These are phyloP conservation scores for Diabrotica virgifera DNA, from an alignment of 1,140 invertebrate species.

Conservation along the genomic window DNA sequence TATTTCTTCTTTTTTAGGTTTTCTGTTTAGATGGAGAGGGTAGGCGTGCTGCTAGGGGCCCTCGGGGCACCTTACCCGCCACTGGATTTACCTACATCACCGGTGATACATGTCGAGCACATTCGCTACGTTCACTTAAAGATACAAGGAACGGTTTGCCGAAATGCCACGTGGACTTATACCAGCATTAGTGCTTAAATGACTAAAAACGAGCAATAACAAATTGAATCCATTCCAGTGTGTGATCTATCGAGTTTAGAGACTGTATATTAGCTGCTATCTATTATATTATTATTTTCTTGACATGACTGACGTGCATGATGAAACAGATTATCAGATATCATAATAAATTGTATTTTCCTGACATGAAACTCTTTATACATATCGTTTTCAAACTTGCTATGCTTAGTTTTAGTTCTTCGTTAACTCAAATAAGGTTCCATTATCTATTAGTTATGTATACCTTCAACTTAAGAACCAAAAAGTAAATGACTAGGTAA, in stretches of 20 bases:
- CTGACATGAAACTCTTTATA: neutral
- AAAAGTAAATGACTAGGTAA: no score
- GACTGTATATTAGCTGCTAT: conserved; percentile 44
- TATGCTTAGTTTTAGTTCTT: no score
- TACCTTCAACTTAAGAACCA: conserved; percentile 17
- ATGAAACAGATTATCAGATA: neutral
- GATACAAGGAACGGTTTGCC: conserved; percentile 42
- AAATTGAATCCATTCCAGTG: conserved; percentile 47
- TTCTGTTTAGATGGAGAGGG: conserved; percentile 61
- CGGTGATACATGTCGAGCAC: conserved; percentile 57
- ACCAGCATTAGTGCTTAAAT: conserved; percentile 36
- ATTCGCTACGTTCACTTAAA: conserved; percentile 40
- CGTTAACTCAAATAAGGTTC: neutral
- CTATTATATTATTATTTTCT: conserved; percentile 27
- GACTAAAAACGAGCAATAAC: conserved; percentile 33
- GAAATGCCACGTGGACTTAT: conserved; percentile 38
- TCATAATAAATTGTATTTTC: neutral
- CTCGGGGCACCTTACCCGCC: conserved; percentile 64
- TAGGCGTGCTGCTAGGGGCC: conserved; percentile 54
- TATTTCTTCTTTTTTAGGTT: conserved; percentile 7
- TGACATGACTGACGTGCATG: conserved; percentile 13
- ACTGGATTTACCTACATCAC: conserved; percentile 74
- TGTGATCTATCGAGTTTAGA: conserved; percentile 44
- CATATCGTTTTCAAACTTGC: no score
- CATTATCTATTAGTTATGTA: conserved; percentile 6